A percentile compares a stretch with the other conserved stretches of the same genome.
phyloP scores from a whole-genome alignment of 2,888 invertebrate genomes.

The Cheilosia pagana region DNA sequence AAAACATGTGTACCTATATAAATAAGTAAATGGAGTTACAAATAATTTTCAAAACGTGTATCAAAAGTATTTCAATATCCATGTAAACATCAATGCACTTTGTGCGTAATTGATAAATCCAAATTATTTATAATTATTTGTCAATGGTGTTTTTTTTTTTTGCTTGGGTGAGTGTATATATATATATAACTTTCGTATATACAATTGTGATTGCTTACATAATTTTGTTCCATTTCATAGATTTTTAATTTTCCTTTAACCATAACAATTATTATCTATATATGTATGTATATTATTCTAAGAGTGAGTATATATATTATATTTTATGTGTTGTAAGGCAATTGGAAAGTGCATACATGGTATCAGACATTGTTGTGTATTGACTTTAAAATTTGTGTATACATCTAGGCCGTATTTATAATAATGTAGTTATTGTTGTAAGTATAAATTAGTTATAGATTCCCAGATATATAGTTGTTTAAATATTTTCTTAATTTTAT shows the following conservation, averaged over 20 bases:
- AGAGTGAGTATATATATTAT: constrained; percentile 32
- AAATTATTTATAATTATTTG: constrained; percentile 47
- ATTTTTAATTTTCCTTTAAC: constrained; percentile 1
- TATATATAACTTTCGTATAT: constrained; percentile 24
- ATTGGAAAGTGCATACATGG: constrained; percentile 84
- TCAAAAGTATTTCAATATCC: constrained; percentile 60
- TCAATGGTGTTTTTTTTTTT: constrained; percentile 7
- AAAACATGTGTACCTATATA: constrained; percentile 38
- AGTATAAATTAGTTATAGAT: constrained; percentile 44
- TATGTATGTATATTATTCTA: constrained; percentile 37
- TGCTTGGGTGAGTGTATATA: constrained; percentile 21
- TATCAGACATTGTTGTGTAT: constrained; percentile 85
- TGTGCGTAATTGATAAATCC: constrained; percentile 55
- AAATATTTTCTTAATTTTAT: constrained; percentile 32
- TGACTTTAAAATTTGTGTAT: constrained; percentile 61
- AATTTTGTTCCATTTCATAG: not conserved
- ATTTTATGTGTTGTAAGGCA: constrained; percentile 79
- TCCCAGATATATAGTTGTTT: constrained; percentile 24
- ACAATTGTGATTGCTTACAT: not conserved
- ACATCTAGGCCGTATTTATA: constrained; percentile 27
- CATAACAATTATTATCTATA: constrained; percentile 35
- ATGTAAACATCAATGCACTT: constrained; percentile 49
- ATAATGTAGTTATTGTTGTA: constrained; percentile 59
- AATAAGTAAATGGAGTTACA: constrained; percentile 15
- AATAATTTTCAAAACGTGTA: constrained; percentile 41